Percentiles rank a stretch among this genome's conserved stretches.
phyloP scores from a whole-genome alignment of 2,797 vertebrate genomes.

The Peromyscus aztecus region DNA sequence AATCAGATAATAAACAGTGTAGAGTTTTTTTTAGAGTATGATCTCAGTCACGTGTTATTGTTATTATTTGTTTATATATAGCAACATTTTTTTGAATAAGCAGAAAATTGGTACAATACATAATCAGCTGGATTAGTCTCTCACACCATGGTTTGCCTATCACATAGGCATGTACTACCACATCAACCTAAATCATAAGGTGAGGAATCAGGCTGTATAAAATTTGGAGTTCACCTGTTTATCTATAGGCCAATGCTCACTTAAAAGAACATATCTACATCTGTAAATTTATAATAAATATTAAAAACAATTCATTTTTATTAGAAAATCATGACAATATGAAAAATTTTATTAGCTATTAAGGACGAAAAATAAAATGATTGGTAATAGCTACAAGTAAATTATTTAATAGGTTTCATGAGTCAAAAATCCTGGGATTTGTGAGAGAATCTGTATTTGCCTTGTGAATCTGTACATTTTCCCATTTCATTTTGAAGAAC shows the following conservation, averaged over 20 bases:
- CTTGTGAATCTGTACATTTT: neutral
- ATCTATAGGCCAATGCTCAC: neutral
- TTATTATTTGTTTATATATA: neutral
- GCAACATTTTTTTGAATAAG: neutral
- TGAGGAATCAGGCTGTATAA: neutral
- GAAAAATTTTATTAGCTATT: neutral
- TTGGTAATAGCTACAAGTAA: neutral
- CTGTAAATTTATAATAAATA: neutral
- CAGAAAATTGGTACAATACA: neutral
- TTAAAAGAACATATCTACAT: neutral
- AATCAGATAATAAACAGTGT: neutral
- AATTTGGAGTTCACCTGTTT: neutral
- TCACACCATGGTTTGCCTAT: too few species aligned
- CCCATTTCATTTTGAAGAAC: neutral
- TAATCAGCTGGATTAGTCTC: neutral
- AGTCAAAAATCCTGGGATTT: neutral
- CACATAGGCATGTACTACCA: neutral
- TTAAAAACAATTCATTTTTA: neutral
- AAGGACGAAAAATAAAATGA: conserved; percentile 16
- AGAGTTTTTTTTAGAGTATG: neutral
- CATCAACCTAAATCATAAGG: neutral
- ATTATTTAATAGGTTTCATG: neutral
- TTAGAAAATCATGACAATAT: conserved; percentile 9
- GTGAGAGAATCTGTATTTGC: neutral
- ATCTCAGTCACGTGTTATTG: neutral